These are phyloP conservation scores for Drosophila sturtevanti DNA, from an alignment of 1,140 invertebrate genomes.

Conservation along the genomic window DNA sequence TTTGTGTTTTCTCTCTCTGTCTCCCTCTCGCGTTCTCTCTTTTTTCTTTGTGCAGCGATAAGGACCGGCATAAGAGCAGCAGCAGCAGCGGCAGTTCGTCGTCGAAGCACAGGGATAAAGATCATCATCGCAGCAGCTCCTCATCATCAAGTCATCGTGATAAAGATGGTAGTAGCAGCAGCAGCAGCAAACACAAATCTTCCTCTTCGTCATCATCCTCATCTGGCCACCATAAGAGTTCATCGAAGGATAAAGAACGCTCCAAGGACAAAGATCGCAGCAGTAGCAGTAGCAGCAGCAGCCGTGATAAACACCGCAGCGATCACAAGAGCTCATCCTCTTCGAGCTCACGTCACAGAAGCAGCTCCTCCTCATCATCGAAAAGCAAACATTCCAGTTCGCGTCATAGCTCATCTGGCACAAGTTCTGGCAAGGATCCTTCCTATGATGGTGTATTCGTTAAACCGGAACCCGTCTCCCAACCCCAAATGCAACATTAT, in stretches of 20 bases:
- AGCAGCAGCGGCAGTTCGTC: constrained; percentile 67
- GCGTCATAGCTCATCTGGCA: constrained; percentile 60
- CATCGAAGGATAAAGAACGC: constrained; percentile 83
- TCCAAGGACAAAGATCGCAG: constrained; percentile 82
- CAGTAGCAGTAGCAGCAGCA: constrained; percentile 83
- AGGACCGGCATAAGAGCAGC: constrained; percentile 83
- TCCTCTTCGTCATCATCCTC: constrained; percentile 82
- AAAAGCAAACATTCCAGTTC: constrained; percentile 83
- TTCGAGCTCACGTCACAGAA: constrained; percentile 79
- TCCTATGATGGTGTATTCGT: constrained; percentile 76
- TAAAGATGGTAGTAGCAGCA: constrained; percentile 77
- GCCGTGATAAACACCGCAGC: constrained; percentile 85
- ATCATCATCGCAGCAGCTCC: constrained; percentile 69
- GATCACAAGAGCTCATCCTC: constrained; percentile 83
- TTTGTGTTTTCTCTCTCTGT: background rate
- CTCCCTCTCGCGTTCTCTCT: too few species aligned
- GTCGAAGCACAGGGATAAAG: constrained; percentile 76
- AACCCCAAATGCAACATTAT: constrained; percentile 61
- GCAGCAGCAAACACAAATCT: constrained; percentile 82
- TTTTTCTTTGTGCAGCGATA: constrained; percentile 50
- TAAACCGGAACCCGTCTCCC: constrained; percentile 82
- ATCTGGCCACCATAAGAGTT: constrained; percentile 75
- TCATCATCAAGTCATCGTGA: constrained; percentile 79
- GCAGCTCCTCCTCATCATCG: constrained; percentile 76
- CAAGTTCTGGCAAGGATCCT: constrained; percentile 64